Evolutionary conservation across 2,113 vertebrate species (phyloP).

Genomic region (Mirza zaza): DNA sequence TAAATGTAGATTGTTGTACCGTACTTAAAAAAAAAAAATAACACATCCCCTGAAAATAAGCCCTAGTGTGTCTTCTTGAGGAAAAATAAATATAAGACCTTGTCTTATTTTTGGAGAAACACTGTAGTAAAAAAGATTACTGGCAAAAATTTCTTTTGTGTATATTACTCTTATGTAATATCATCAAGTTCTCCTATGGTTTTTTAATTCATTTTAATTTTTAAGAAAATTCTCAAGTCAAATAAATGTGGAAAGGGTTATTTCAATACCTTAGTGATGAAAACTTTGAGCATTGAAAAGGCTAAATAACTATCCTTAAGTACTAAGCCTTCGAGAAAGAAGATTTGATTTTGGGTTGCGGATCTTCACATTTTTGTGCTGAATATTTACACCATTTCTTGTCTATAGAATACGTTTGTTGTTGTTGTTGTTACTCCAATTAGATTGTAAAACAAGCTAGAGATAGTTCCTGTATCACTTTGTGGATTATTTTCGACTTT

Average conservation of each 20-base stretch:
- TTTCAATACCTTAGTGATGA: neutral
- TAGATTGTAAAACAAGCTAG: neutral
- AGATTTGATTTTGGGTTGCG: neutral
- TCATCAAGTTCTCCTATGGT: neutral
- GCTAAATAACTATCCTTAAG: neutral
- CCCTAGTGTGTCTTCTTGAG: too few relatives aligned
- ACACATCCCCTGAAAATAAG: too few relatives aligned
- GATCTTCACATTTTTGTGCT: neutral
- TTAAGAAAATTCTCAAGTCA: neutral
- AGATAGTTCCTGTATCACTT: neutral
- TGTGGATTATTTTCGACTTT: constrained; percentile 18
- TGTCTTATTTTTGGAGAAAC: too few relatives aligned
- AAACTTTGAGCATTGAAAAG: neutral
- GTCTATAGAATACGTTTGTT: neutral
- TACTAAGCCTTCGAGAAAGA: neutral
- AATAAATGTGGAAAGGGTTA: constrained; percentile 1
- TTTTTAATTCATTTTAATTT: constrained; percentile 23
- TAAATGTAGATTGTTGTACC: too few relatives aligned
- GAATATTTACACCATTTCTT: neutral
- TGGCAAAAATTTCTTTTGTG: neutral
- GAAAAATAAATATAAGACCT: too few relatives aligned
- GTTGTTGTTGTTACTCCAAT: neutral
- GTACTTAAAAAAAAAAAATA: too few relatives aligned
- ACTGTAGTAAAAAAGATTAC: neutral
- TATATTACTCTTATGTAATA: neutral